phyloP scores from a whole-genome alignment of 2,888 invertebrate species.

The Heliconius ethilla region DNA sequence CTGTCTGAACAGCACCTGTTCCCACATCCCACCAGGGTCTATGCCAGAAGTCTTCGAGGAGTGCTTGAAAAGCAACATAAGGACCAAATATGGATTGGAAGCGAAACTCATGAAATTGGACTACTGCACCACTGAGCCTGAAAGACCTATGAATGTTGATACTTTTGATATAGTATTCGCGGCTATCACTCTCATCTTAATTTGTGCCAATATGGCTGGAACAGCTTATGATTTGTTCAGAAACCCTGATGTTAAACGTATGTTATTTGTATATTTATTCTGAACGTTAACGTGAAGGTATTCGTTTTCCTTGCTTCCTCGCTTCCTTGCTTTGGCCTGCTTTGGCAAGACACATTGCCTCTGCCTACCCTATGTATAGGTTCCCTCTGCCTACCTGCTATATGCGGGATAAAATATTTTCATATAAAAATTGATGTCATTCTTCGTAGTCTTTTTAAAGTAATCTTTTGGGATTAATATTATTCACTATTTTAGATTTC shows the following conservation, averaged over 20 bases:
- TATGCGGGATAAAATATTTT: neutral
- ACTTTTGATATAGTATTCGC: slow-evolving; percentile 43
- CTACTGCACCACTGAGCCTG: slow-evolving; percentile 45
- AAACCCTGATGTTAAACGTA: slow-evolving; percentile 47
- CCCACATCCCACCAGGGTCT: slow-evolving; percentile 38
- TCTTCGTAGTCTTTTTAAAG: no score
- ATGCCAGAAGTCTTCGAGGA: slow-evolving; percentile 42
- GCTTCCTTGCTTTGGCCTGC: no score
- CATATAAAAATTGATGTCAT: neutral
- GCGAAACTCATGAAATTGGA: slow-evolving; percentile 43
- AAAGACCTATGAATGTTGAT: slow-evolving; percentile 37
- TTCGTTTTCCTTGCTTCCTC: no score
- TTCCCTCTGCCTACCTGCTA: neutral
- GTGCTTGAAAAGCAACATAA: slow-evolving; percentile 47
- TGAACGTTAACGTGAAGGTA: neutral
- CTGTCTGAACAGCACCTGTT: slow-evolving; percentile 48
- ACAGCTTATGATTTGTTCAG: slow-evolving; percentile 46
- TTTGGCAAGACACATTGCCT: no score
- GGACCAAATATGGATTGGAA: slow-evolving; percentile 42
- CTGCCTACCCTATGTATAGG: neutral
- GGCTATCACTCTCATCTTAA: slow-evolving; percentile 38
- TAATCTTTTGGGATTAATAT: neutral
- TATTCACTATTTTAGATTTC: neutral
- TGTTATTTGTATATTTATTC: slow-evolving; percentile 20
- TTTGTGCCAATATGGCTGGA: slow-evolving; percentile 43